Evolutionary conservation across 2,797 vertebrate species (phyloP).

Genomic region (Nyctibius grandis): DNA sequence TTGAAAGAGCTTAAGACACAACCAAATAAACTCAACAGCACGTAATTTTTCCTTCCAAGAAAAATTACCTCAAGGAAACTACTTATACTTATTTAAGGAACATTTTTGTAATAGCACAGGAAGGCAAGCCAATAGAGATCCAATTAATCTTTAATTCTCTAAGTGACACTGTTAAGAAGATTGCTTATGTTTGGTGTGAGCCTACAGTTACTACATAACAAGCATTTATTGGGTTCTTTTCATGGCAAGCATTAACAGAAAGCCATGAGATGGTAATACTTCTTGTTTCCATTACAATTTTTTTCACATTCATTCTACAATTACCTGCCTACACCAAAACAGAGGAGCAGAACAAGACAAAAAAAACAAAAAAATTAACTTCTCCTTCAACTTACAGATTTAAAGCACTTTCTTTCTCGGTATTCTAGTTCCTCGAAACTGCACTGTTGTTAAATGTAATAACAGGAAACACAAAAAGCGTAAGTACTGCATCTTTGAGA

Average conservation of each 20-base stretch:
- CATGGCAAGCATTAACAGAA: background rate
- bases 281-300: background rate
- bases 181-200: background rate
- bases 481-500: background rate
- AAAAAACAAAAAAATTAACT: background rate
- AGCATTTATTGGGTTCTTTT: background rate
- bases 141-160: background rate
- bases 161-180: background rate
- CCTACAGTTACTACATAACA: background rate
- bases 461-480: background rate
- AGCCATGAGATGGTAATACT: background rate
- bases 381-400: background rate
- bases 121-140: background rate
- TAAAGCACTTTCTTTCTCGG: background rate
- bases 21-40: background rate
- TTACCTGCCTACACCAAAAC: background rate
- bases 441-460: background rate
- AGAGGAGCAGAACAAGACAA: background rate
- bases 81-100: background rate
- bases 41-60: background rate
- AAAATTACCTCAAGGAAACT: background rate
- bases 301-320: background rate
- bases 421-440: background rate
- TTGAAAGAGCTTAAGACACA: background rate
- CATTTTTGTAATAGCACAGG: background rate